Evolutionary conservation across 2,888 invertebrate species (phyloP).

Genomic region (Periphyllus acericola): DNA sequence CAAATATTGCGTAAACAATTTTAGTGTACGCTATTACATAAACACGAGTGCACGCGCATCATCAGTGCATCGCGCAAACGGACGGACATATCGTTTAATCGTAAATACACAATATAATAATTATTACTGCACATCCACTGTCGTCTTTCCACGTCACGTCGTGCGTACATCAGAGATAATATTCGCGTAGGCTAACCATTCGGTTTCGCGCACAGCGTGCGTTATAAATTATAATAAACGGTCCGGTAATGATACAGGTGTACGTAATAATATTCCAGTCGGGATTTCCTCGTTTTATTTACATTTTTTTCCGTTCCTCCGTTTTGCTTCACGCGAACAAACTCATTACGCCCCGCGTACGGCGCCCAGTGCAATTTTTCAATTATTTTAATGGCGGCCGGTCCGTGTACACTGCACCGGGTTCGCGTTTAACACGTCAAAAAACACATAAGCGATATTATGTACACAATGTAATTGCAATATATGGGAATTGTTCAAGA

Average conservation of each 20-base stretch:
- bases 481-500: not conserved
- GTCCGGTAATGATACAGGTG: not conserved
- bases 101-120: too few species aligned
- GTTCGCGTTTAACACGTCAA: constrained; percentile 27
- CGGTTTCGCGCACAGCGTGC: not conserved
- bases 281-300: not conserved
- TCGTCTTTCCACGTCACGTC: too few species aligned
- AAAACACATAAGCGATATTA: not conserved
- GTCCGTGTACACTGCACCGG: not conserved
- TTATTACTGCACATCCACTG: too few species aligned
- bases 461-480: not conserved
- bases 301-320: not conserved
- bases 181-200: not conserved
- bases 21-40: too few species aligned
- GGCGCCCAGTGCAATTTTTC: not conserved
- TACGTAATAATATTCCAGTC: not conserved
- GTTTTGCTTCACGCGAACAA: not conserved
- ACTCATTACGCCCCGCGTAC: not conserved
- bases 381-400: constrained; percentile 12
- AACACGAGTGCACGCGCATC: too few species aligned
- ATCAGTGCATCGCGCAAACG: too few species aligned
- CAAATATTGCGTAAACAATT: too few species aligned
- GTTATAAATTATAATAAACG: not conserved
- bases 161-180: not conserved
- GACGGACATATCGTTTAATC: too few species aligned